Evolutionary conservation across 2,113 vertebrate genomes (phyloP), one percentile per base, ranked within the genome.

Genomic region (Scomber japonicus): DNA sequence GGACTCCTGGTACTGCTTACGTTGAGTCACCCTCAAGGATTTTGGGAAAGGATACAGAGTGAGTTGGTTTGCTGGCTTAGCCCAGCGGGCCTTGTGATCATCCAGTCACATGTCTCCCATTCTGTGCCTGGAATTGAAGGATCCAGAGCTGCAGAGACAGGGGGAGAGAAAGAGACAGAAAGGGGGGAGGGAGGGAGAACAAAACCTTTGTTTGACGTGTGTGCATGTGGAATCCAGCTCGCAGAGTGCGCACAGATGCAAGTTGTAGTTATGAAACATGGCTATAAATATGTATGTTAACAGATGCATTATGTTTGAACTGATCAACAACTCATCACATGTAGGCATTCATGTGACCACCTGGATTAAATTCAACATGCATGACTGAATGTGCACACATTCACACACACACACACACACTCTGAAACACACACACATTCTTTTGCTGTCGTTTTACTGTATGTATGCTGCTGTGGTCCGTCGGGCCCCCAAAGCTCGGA

Each of bases 91-190:
- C 91, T 80, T 91, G 82, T 91, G 91, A 93, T 92, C 79, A 19
- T 67, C 79, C 75, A 82, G 86, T 95, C 92, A 94, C 91, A 92
- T 94, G 94, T 78, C 75, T 83, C 78, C 55, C 24, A 53, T 59
- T 88, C 62, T 76, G 53, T 55, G 80, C 49, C 71, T 75, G 79
- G 82, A 80, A 76, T 7, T 78, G 8, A 57, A 66, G 60, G 48
- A 88, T 80, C 55, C 60, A 64, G 50, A 78, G 75, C 72, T 61
- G 66, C 77, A 65, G n/a, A n/a, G 55, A 21, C 63, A 57, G 7
- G 6, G 30, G 57, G 66, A 72, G 16, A 56, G 10, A 72, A 3
- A 72, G 40, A 40, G 49, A 68, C 40, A 50, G 7, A 56, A 2
- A 27, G 24, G 24, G 24, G 24, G 24, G 30, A 66, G 59, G 14